Evolutionary conservation across 2,888 invertebrate species (phyloP).

Genomic region (Nineta flava): DNA sequence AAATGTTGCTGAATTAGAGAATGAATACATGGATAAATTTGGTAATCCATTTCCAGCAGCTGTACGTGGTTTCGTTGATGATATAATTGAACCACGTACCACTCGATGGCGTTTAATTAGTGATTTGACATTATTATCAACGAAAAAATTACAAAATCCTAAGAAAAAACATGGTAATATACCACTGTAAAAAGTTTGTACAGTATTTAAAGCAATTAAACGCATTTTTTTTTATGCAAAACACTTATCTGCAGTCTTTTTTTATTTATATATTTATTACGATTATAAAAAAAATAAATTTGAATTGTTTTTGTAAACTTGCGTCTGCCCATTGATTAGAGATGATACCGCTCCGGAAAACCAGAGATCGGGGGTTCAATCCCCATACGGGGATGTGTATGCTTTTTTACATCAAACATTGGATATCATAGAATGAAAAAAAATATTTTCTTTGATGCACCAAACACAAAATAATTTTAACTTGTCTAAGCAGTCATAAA

Average conservation of each 20-base stretch:
- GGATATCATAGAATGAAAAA: too few species aligned
- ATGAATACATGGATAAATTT: slow-evolving; percentile 46
- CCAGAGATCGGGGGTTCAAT: too few species aligned
- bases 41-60: slow-evolving; percentile 51
- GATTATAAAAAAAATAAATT: too few species aligned
- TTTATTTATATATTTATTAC: too few species aligned
- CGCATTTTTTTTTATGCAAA: neutral
- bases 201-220: neutral
- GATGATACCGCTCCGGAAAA: too few species aligned
- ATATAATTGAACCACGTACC: slow-evolving; percentile 44
- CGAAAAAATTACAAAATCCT: slow-evolving; percentile 38
- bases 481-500: too few species aligned
- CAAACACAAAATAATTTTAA: too few species aligned
- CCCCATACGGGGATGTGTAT: too few species aligned
- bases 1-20: slow-evolving; percentile 34
- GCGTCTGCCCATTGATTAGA: too few species aligned
- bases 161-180: slow-evolving; percentile 52
- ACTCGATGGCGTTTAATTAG: slow-evolving; percentile 40
- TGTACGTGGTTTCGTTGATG: slow-evolving; percentile 45
- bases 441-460: too few species aligned
- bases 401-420: too few species aligned
- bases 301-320: too few species aligned
- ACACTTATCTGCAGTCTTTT: neutral
- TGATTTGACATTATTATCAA: slow-evolving; percentile 38
- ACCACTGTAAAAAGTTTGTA: slow-evolving; percentile 32